Percentiles rank a stretch among this genome's conserved stretches.
Evolutionary conservation across 2,797 vertebrate species (phyloP).

Genomic region (Pangasius sanitwongsei): DNA sequence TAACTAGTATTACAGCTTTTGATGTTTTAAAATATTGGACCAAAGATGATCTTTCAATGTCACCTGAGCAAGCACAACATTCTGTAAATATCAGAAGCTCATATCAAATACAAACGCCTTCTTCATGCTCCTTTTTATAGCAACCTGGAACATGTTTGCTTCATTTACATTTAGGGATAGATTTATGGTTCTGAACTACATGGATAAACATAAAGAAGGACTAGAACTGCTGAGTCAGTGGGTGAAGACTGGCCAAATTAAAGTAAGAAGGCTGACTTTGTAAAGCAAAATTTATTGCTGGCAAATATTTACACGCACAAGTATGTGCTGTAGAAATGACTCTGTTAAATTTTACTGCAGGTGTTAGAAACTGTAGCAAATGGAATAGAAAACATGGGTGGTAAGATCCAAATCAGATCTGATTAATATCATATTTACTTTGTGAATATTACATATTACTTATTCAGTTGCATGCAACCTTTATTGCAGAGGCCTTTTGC

Average conservation of each 20-base stretch:
- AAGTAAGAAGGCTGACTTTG: conserved; percentile 74
- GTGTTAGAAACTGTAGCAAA: conserved; percentile 86
- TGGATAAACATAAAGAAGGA: conserved; percentile 78
- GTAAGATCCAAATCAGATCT: conserved; percentile 71
- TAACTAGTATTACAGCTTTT: background rate
- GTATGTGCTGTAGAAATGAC: background rate
- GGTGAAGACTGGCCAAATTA: conserved; percentile 85
- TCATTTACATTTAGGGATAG: conserved; percentile 76
- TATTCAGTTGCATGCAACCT: background rate
- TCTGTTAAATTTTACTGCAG: conserved; percentile 69
- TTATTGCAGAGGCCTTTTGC: conserved; percentile 88
- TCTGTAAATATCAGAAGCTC: background rate
- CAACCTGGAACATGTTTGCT: background rate
- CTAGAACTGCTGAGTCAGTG: conserved; percentile 83
- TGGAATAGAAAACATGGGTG: conserved; percentile 90
- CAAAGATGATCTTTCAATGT: background rate
- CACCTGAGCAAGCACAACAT: too few relatives aligned
- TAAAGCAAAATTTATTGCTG: background rate
- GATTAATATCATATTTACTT: conserved; percentile 10
- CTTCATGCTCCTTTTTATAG: background rate
- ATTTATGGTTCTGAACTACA: conserved; percentile 87
- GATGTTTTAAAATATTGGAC: background rate
- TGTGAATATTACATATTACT: background rate
- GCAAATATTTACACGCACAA: background rate
- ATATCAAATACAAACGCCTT: too few relatives aligned